A percentile compares a stretch with the other conserved stretches of the same genome.
phyloP scores from a whole-genome alignment of 2,113 vertebrate genomes.

The Caracal caracal region DNA sequence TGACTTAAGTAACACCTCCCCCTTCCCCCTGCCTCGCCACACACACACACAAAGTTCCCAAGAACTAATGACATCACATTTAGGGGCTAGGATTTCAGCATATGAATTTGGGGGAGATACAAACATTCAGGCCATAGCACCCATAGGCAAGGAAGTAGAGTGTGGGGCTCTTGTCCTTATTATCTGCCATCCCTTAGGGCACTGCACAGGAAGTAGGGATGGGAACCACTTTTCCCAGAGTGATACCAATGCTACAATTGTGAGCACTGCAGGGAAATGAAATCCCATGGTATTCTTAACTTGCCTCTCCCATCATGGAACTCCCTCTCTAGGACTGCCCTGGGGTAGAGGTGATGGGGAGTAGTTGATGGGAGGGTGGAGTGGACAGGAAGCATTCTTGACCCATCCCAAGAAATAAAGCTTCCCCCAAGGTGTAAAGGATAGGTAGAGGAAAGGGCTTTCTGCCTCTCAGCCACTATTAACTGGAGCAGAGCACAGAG shows the following conservation, averaged over 20 bases:
- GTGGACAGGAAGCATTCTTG: not conserved
- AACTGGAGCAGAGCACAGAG: not conserved
- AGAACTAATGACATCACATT: not conserved
- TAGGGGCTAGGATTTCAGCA: not conserved
- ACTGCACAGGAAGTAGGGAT: not conserved
- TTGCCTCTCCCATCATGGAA: not conserved
- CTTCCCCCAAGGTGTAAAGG: not conserved
- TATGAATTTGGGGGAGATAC: not conserved
- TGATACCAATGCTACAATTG: not conserved
- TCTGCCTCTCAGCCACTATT: rapidly evolving
- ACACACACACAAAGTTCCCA: not conserved
- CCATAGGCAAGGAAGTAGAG: not conserved
- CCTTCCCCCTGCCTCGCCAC: no score
- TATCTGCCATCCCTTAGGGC: rapidly evolving
- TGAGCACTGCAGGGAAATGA: not conserved
- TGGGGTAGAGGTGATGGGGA: not conserved
- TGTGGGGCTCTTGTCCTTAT: not conserved
- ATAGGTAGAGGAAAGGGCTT: not conserved
- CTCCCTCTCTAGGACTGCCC: no score
- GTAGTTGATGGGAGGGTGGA: no score
- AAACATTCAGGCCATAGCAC: not conserved
- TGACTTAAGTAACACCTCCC: not conserved
- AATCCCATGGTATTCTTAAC: not conserved
- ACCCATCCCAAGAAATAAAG: not conserved
- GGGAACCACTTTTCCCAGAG: not conserved